Conservation (phyloP, 2,113 vertebrate species). For the Amblyornis subalaris region DNA sequence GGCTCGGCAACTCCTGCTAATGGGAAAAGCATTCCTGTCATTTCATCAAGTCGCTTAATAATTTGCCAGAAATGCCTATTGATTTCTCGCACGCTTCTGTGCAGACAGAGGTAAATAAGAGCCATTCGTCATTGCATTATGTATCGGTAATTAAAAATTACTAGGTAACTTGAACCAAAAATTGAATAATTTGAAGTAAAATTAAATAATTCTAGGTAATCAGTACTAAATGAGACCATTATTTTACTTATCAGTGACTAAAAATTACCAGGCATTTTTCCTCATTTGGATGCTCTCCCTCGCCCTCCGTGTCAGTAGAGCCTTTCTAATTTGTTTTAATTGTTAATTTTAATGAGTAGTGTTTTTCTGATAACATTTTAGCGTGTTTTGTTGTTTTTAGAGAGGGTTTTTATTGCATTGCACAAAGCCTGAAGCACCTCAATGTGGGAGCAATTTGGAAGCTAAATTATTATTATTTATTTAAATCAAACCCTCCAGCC, state of each 20-base stretch:
- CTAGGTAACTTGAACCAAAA: slow-evolving; percentile 62
- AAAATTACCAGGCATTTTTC: slow-evolving; percentile 54
- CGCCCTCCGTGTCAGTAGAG: background rate
- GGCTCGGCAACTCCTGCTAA: background rate
- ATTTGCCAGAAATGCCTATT: slow-evolving; percentile 55
- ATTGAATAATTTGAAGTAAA: slow-evolving; percentile 51
- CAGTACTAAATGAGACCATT: slow-evolving; percentile 56
- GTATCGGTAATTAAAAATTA: slow-evolving; percentile 68
- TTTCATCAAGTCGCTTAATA: slow-evolving; percentile 10
- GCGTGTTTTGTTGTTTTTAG: slow-evolving; percentile 27
- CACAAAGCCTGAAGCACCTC: slow-evolving; percentile 61
- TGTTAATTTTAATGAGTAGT: slow-evolving; percentile 68
- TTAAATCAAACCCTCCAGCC: slow-evolving; percentile 67
- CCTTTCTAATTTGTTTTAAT: slow-evolving; percentile 70
- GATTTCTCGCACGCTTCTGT: slow-evolving; percentile 48
- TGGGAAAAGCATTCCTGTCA: slow-evolving; percentile 11
- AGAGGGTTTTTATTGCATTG: slow-evolving; percentile 52
- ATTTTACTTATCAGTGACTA: slow-evolving; percentile 66
- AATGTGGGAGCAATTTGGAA: slow-evolving; percentile 64
- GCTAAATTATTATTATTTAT: slow-evolving; percentile 71
- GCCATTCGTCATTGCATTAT: slow-evolving; percentile 54
- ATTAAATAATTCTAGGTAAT: slow-evolving; percentile 63
- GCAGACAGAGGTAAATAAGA: slow-evolving; percentile 64
- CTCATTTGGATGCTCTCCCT: slow-evolving; percentile 40
- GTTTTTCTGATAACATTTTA: slow-evolving; percentile 63